Conservation (phyloP, 2,888 invertebrate species). For the Gymnoscelis rufifasciata region DNA sequence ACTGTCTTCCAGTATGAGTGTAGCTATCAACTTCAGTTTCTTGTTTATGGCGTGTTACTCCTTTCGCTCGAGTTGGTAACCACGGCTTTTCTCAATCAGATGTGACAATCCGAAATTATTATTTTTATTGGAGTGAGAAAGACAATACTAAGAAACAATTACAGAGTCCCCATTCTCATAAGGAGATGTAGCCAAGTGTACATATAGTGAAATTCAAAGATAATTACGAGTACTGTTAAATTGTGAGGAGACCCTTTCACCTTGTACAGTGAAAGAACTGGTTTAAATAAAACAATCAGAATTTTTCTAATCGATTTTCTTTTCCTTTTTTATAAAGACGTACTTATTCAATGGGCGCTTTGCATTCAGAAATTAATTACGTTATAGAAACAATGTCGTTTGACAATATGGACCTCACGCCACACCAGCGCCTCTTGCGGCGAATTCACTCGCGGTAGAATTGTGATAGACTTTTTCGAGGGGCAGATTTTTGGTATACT, state of each 20-base stretch:
- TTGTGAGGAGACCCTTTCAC: conserved; percentile 35
- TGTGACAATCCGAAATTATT: too few relatives aligned
- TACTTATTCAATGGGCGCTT: too few relatives aligned
- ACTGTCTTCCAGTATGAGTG: background rate
- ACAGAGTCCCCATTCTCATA: conserved; percentile 33
- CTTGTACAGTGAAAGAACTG: conserved; percentile 51
- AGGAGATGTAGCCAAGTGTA: conserved; percentile 41
- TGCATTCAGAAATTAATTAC: too few relatives aligned
- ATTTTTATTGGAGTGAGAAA: conserved; percentile 35
- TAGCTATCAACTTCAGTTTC: background rate
- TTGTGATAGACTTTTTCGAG: too few relatives aligned
- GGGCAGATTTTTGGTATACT: too few relatives aligned
- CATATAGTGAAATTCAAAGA: conserved; percentile 54
- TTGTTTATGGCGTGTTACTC: background rate
- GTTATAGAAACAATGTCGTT: too few relatives aligned
- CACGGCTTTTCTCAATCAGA: too few relatives aligned
- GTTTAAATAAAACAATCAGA: conserved; percentile 63
- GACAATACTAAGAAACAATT: conserved; percentile 4
- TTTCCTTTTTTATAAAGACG: conserved; percentile 36
- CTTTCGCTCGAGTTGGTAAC: background rate
- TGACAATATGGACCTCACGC: too few relatives aligned
- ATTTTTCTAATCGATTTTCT: conserved; percentile 59
- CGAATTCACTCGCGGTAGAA: too few relatives aligned
- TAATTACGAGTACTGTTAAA: conserved; percentile 28
- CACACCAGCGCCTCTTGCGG: too few relatives aligned